Conservation (phyloP, 1,140 invertebrate species). For the Drosophila orena region DNA sequence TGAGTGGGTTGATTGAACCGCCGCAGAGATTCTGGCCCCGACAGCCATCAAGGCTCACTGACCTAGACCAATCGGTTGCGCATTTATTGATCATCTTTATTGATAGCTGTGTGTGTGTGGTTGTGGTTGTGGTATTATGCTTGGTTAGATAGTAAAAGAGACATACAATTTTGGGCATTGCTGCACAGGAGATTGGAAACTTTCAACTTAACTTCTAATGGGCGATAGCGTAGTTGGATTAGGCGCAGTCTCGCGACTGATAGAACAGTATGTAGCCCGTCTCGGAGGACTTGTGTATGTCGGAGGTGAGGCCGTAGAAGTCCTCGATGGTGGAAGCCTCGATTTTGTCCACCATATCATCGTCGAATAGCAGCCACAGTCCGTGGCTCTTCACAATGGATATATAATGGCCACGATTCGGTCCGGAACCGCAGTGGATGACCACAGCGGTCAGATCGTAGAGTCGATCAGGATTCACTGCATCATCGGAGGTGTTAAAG, state of each 20-base stretch:
- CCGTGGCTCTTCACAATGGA: conserved; percentile 99
- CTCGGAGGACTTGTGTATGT: conserved; percentile 99
- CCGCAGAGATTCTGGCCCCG: conserved; percentile 13
- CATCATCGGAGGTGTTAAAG: conserved; percentile 99
- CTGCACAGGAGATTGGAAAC: conserved; percentile 20
- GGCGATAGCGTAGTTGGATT: conserved; percentile 6
- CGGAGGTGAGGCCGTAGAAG: conserved; percentile 99
- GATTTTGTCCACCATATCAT: conserved; percentile 99
- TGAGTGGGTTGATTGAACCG: conserved; percentile 36
- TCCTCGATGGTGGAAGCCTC: conserved; percentile 99
- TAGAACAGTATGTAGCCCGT: conserved; percentile 99
- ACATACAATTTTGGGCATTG: conserved; percentile 50
- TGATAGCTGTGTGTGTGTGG: conserved; percentile 7
- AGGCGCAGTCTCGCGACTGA: conserved; percentile 93
- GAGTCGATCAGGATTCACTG: conserved; percentile 97
- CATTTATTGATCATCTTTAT: conserved; percentile 36
- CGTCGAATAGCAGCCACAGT: conserved; percentile 99
- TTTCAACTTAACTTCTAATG: conserved; percentile 7
- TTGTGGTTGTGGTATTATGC: conserved; percentile 8
- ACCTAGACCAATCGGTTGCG: conserved; percentile 34
- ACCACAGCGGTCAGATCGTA: conserved; percentile 99
- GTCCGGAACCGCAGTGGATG: conserved; percentile 99
- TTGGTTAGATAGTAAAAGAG: conserved; percentile 38
- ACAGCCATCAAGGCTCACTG: conserved; percentile 26
- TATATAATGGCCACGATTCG: conserved; percentile 99